Conservation (phyloP, 1,140 invertebrate species). For the Trigoniulus corallinus region DNA sequence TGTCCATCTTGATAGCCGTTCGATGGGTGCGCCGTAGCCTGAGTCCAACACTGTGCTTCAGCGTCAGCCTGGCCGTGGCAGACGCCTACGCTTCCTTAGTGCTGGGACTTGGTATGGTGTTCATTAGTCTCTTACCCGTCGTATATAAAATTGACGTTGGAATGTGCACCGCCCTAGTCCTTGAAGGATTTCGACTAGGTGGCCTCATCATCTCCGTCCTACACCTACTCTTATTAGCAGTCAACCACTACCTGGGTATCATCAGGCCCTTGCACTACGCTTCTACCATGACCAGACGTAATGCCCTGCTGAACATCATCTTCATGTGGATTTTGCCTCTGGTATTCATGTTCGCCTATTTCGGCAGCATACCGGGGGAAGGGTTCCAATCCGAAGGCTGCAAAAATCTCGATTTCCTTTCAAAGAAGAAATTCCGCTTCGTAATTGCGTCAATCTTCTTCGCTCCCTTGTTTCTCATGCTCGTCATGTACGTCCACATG, state of each 20-base stretch:
- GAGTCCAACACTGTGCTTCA: slow-evolving; percentile 39
- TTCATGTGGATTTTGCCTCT: slow-evolving; percentile 37
- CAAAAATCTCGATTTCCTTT: slow-evolving; percentile 28
- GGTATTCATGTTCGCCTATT: slow-evolving; percentile 32
- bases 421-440: slow-evolving; percentile 29
- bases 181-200: slow-evolving; percentile 36
- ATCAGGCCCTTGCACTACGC: slow-evolving; percentile 42
- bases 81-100: slow-evolving; percentile 36
- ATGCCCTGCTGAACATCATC: slow-evolving; percentile 27
- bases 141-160: slow-evolving; percentile 15
- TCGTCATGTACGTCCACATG: slow-evolving; percentile 39
- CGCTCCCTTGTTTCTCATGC: slow-evolving; percentile 34
- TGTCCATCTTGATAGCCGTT: slow-evolving; percentile 31
- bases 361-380: slow-evolving; percentile 27
- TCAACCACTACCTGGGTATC: slow-evolving; percentile 49
- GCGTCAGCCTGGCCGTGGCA: slow-evolving; percentile 38
- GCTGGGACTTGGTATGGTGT: slow-evolving; percentile 31
- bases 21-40: slow-evolving; percentile 35
- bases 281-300: slow-evolving; percentile 32
- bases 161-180: slow-evolving; percentile 22
- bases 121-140: slow-evolving; percentile 33
- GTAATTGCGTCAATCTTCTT: slow-evolving; percentile 25
- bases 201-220: slow-evolving; percentile 39
- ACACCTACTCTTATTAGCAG: slow-evolving; percentile 43
- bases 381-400: slow-evolving; percentile 26